phyloP scores from a whole-genome alignment of 2,888 invertebrate species.

The Tyria jacobaeae region DNA sequence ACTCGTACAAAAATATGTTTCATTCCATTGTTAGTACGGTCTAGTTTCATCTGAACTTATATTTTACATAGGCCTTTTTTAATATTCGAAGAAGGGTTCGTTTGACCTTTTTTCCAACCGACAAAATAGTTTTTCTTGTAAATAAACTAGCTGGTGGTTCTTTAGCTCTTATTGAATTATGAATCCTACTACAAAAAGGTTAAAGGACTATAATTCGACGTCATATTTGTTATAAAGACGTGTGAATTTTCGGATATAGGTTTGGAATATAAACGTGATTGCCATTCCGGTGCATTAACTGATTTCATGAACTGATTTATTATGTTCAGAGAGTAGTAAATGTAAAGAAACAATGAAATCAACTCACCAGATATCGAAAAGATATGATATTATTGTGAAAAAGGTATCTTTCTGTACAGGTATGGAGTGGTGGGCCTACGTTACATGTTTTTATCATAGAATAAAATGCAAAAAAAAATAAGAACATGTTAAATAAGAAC shows the following conservation, averaged over 20 bases:
- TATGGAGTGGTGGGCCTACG: too few species aligned
- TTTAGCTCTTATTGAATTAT: neutral
- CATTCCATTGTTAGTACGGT: slow-evolving; percentile 1
- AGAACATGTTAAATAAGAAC: too few species aligned
- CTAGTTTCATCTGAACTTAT: slow-evolving; percentile 10
- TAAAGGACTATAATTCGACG: neutral
- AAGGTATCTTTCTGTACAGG: too few species aligned
- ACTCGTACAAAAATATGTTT: slow-evolving; percentile 20
- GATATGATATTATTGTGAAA: too few species aligned
- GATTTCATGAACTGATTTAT: neutral
- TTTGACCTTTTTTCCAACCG: slow-evolving; percentile 31
- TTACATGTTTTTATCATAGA: too few species aligned
- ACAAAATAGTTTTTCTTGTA: slow-evolving; percentile 18
- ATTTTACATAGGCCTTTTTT: slow-evolving; percentile 14
- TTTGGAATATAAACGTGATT: neutral
- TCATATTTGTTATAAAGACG: neutral
- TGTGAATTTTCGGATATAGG: neutral
- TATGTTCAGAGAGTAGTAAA: neutral
- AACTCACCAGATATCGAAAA: too few species aligned
- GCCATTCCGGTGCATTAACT: neutral
- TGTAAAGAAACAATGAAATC: too few species aligned
- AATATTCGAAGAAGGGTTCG: slow-evolving; percentile 10
- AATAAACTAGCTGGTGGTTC: slow-evolving; percentile 7
- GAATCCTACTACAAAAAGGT: neutral
- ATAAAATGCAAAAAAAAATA: too few species aligned